Percentiles rank a stretch among this genome's conserved stretches.
Evolutionary conservation across 2,113 vertebrate species (phyloP).

Genomic region (Megalops atlanticus): DNA sequence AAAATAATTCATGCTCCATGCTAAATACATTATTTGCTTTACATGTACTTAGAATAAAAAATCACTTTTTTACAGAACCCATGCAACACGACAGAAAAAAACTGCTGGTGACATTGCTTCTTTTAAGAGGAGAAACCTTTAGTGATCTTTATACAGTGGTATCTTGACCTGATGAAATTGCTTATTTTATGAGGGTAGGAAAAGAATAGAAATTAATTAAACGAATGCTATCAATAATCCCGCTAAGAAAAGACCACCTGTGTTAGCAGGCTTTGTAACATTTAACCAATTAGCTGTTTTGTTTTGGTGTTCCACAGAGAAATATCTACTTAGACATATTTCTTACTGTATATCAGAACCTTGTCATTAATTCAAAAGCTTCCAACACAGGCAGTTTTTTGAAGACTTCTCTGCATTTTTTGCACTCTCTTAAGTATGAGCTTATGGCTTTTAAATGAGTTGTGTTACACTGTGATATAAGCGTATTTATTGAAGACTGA

Average conservation of each 20-base stretch:
- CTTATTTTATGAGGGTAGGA: constrained; percentile 74
- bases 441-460: constrained; percentile 75
- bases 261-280: constrained; percentile 7
- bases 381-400: constrained; percentile 67
- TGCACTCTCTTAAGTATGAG: constrained; percentile 58
- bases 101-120: constrained; percentile 90
- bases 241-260: neutral
- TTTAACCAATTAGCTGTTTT: neutral
- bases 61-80: constrained; percentile 89
- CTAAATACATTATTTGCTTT: constrained; percentile 99
- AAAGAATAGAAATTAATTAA: constrained; percentile 15
- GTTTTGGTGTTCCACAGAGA: constrained; percentile 59
- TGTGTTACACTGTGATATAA: constrained; percentile 16
- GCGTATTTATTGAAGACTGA: constrained; percentile 53
- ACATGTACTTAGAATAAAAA: constrained; percentile 97
- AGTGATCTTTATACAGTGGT: constrained; percentile 83
- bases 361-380: constrained; percentile 48
- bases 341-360: constrained; percentile 22
- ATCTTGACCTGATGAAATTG: constrained; percentile 78
- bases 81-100: constrained; percentile 91
- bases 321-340: constrained; percentile 33
- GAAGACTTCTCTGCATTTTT: constrained; percentile 33
- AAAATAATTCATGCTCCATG: constrained; percentile 99
- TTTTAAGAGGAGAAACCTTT: constrained; percentile 78
- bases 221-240: constrained; percentile 16